These are phyloP conservation scores for Drosophila pachea DNA, from an alignment of 1,140 invertebrate species.

Conservation along the genomic window DNA sequence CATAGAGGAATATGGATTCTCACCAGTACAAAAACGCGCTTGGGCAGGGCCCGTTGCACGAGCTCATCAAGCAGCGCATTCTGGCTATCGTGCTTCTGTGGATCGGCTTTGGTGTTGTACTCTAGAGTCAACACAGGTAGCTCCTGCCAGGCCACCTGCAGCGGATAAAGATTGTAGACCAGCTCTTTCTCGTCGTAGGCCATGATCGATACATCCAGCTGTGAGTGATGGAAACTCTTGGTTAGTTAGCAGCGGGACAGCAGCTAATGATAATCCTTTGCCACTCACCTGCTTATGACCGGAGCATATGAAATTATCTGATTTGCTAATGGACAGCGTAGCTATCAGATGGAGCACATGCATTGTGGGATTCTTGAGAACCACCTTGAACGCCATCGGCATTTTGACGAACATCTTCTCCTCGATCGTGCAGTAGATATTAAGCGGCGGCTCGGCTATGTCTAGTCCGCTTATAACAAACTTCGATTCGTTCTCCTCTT, in stretches of 20 bases:
- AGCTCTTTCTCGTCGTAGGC: slow-evolving; percentile 73
- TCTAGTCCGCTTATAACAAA: slow-evolving; percentile 72
- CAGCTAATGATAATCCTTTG: not conserved
- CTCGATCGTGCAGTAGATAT: slow-evolving; percentile 78
- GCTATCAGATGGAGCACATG: slow-evolving; percentile 72
- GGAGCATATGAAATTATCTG: slow-evolving; percentile 78
- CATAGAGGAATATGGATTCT: slow-evolving; percentile 18
- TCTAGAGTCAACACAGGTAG: slow-evolving; percentile 71
- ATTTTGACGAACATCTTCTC: slow-evolving; percentile 79
- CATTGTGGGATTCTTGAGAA: slow-evolving; percentile 71
- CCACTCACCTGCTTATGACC: slow-evolving; percentile 73
- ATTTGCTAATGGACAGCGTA: slow-evolving; percentile 68
- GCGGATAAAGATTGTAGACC: slow-evolving; percentile 75
- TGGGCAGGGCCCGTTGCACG: slow-evolving; percentile 75
- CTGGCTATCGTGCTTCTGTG: slow-evolving; percentile 67
- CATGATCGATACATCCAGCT: slow-evolving; percentile 78
- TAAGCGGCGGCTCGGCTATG: slow-evolving; percentile 72
- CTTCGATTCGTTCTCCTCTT: slow-evolving; percentile 78
- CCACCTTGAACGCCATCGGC: slow-evolving; percentile 75
- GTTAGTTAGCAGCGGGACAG: too few species aligned
- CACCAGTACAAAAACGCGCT: slow-evolving; percentile 78
- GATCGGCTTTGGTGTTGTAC: slow-evolving; percentile 76
- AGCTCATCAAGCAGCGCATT: slow-evolving; percentile 71
- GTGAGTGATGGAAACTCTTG: not conserved
- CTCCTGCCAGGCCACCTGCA: slow-evolving; percentile 77